Percentiles rank a stretch among this genome's conserved stretches.
Conservation (phyloP, 2,888 invertebrate species). For the Thereva nobilitata region DNA sequence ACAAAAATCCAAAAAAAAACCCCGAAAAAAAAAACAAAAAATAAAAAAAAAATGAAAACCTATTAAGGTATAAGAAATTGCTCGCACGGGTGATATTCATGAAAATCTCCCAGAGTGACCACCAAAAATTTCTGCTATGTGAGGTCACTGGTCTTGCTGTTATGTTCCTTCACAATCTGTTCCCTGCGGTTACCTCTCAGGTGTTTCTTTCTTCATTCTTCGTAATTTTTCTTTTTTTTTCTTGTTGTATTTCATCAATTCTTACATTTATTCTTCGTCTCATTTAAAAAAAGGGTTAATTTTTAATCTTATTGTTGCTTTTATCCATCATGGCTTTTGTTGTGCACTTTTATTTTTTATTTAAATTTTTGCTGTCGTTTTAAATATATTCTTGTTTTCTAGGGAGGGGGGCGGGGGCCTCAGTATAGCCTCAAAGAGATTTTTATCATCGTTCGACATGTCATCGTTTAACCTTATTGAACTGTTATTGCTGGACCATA, state of each 20-base stretch:
- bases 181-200: neutral
- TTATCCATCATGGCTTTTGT: too few relatives aligned
- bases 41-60: neutral
- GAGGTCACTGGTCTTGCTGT: neutral
- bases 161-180: neutral
- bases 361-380: too few relatives aligned
- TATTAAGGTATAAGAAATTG: neutral
- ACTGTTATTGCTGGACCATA: too few relatives aligned
- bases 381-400: too few relatives aligned
- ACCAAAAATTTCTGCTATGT: conserved; percentile 2
- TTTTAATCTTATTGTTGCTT: too few relatives aligned
- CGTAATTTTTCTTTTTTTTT: neutral
- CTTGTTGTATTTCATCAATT: neutral
- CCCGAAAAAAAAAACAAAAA: neutral
- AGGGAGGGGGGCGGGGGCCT: too few relatives aligned
- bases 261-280: neutral
- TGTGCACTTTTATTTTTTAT: too few relatives aligned
- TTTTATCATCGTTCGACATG: too few relatives aligned
- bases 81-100: neutral
- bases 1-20: neutral
- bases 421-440: too few relatives aligned
- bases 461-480: too few relatives aligned
- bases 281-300: too few relatives aligned
- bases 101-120: neutral
- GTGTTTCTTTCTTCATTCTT: neutral